Conservation (phyloP, 1,140 invertebrate genomes). For the Drosophila mauritiana region DNA sequence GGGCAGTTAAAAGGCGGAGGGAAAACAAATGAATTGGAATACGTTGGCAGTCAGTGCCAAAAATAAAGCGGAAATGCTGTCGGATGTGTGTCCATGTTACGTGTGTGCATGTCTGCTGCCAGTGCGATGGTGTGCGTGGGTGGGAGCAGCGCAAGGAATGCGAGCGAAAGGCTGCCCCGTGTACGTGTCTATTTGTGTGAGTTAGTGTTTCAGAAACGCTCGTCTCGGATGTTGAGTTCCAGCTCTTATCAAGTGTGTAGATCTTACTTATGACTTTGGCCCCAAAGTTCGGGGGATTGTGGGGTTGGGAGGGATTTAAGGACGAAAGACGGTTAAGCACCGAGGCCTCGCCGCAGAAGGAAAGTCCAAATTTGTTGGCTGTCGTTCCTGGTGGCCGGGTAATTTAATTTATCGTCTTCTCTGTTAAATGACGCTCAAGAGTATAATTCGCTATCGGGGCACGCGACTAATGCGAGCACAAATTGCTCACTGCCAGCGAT, state of each 20-base stretch:
- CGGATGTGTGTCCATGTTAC: conserved; percentile 54
- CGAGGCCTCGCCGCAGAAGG: conserved; percentile 47
- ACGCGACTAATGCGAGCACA: conserved; percentile 75
- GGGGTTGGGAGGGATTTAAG: conserved; percentile 2
- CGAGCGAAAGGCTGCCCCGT: conserved; percentile 10
- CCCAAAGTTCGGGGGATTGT: not conserved
- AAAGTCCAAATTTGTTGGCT: conserved; percentile 80
- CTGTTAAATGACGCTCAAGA: conserved; percentile 83
- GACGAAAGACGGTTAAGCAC: conserved; percentile 20
- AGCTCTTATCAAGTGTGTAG: conserved; percentile 80
- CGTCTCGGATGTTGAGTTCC: conserved; percentile 76
- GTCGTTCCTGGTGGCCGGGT: conserved; percentile 59
- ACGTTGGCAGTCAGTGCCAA: conserved; percentile 65
- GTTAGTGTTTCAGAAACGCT: conserved; percentile 80
- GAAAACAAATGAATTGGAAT: conserved; percentile 82
- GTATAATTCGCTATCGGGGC: conserved; percentile 71
- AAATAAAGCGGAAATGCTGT: conserved; percentile 74
- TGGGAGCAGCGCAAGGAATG: not conserved
- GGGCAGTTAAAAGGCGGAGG: conserved; percentile 67
- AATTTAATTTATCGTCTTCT: conserved; percentile 83
- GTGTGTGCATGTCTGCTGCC: conserved; percentile 2
- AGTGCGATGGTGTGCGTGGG: not conserved
- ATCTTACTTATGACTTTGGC: conserved; percentile 81
- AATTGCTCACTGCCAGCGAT: conserved; percentile 56
- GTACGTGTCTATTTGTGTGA: conserved; percentile 80